Percentiles rank a stretch among this genome's conserved stretches.
These are phyloP conservation scores for Aporophyla nigra DNA, from an alignment of 2,888 invertebrate genomes.

Conservation along the genomic window DNA sequence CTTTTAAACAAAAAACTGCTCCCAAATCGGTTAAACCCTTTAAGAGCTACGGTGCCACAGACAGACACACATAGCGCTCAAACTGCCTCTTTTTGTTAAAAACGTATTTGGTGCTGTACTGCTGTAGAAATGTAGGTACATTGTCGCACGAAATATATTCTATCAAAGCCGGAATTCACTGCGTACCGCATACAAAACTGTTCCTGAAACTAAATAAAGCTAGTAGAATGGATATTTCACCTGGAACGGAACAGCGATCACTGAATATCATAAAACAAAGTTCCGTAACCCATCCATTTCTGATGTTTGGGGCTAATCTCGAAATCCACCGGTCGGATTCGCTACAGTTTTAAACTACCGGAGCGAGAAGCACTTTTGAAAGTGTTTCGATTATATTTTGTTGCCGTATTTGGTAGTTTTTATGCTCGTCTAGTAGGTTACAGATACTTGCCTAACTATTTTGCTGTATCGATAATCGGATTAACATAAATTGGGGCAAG, in stretches of 20 bases:
- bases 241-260: slow-evolving; percentile 27
- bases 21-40: too few relatives aligned
- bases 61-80: too few relatives aligned
- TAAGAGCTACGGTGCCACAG: too few relatives aligned
- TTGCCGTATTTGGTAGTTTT: not conserved
- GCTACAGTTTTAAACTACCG: slow-evolving; percentile 30
- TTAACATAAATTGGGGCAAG: not conserved
- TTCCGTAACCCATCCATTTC: slow-evolving; percentile 43
- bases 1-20: too few relatives aligned
- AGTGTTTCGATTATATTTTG: slow-evolving; percentile 9
- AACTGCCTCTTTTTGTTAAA: too few relatives aligned
- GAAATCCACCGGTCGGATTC: not conserved
- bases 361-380: not conserved
- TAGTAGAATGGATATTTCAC: slow-evolving; percentile 43
- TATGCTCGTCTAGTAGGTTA: not conserved
- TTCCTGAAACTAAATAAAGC: slow-evolving; percentile 13
- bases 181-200: slow-evolving; percentile 7
- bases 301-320: slow-evolving; percentile 44
- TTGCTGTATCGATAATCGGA: not conserved
- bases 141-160: not conserved
- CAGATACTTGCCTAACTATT: too few relatives aligned
- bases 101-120: too few relatives aligned
- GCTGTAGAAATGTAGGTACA: not conserved
- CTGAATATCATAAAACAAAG: slow-evolving; percentile 52
- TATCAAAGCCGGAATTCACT: not conserved